phyloP scores from a whole-genome alignment of 2,888 invertebrate genomes.

The Acanthosepion lycidas region DNA sequence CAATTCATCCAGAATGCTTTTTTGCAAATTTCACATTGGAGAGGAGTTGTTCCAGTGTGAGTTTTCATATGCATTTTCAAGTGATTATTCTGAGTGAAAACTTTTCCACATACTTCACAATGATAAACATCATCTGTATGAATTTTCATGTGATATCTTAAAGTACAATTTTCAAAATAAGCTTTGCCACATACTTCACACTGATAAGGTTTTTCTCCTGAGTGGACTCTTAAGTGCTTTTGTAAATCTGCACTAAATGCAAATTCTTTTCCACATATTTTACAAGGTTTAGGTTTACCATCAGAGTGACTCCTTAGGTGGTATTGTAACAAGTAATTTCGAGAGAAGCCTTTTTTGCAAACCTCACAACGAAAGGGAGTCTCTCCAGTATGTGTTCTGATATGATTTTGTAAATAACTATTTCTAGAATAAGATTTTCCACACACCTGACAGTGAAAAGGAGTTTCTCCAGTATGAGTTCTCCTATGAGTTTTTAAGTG shows the following conservation, averaged over 20 bases:
- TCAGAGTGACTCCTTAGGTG: constrained; percentile 50
- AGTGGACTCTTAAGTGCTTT: constrained; percentile 46
- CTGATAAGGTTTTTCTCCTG: constrained; percentile 47
- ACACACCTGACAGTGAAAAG: constrained; percentile 72
- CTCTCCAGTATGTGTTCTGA: constrained; percentile 65
- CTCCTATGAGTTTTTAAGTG: constrained; percentile 65
- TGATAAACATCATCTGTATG: constrained; percentile 37
- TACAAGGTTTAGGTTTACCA: constrained; percentile 48
- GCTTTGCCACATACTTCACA: constrained; percentile 49
- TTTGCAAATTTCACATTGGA: constrained; percentile 46
- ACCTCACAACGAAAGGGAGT: constrained; percentile 73
- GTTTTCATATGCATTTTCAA: constrained; percentile 34
- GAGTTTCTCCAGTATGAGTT: constrained; percentile 75
- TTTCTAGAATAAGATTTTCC: constrained; percentile 71
- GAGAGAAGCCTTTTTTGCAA: constrained; percentile 59
- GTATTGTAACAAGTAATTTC: constrained; percentile 45
- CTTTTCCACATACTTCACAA: constrained; percentile 48
- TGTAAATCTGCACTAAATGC: neutral
- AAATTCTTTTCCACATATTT: constrained; percentile 48
- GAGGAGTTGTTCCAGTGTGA: constrained; percentile 42
- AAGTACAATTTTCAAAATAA: constrained; percentile 44
- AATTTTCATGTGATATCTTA: constrained; percentile 42
- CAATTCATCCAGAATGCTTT: constrained; percentile 43
- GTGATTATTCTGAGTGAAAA: constrained; percentile 42
- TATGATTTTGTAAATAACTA: neutral